Base-by-base conservation (phyloP, 2,797 vertebrate genomes). In the Pseudocheirus occidentalis region DNA sequence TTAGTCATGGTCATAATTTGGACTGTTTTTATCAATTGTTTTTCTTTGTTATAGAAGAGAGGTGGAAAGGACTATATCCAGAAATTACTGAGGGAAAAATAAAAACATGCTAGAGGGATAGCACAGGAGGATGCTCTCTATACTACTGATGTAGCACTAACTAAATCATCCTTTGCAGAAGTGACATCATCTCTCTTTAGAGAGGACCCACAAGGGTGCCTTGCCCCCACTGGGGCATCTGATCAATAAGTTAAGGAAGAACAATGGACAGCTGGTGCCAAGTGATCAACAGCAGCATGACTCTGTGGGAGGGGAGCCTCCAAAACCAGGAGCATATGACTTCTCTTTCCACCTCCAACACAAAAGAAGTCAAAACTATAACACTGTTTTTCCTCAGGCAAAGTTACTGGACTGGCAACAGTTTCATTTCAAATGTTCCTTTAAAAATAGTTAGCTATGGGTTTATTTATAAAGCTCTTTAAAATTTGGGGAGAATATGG, bases 271-370 rank as follows among this genome's bases (percentile, higher is more conserved):
- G 90, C 27, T 66, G 40, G n/a, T 14, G 59, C 94, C 62, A 56
- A 90, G 73, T 92, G 66, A 52, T 46, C 0, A 11, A 92, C 10
- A 55, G 34, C 87, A 92, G 5, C 55, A 34, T 40, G 73, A 87
- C 40, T 87, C 73, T 3, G 27, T 31, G 90, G 87, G 90, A 29
- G 16, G 1, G 40, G 73, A 24, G 54, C 55, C 50, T 93, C 31
- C 28, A 5, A 0, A 6, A 2, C 28, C 2, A 21, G 73, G 21
- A 27, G 0, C 2, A 5, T 4, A 3, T 0, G 6, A 29, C 34
- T 54, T 53, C 50, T 90, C 92, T 31, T 89, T 81, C 73, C 91
- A 18, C 66, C 52, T 90, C 55, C 0, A 29, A 34, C 93, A 59
- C 90, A 57, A 14, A 95, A n/a, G 46, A 27, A 91, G 28, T 55